Conservation (phyloP, 2,113 vertebrate genomes). For the Arenaria interpres region DNA sequence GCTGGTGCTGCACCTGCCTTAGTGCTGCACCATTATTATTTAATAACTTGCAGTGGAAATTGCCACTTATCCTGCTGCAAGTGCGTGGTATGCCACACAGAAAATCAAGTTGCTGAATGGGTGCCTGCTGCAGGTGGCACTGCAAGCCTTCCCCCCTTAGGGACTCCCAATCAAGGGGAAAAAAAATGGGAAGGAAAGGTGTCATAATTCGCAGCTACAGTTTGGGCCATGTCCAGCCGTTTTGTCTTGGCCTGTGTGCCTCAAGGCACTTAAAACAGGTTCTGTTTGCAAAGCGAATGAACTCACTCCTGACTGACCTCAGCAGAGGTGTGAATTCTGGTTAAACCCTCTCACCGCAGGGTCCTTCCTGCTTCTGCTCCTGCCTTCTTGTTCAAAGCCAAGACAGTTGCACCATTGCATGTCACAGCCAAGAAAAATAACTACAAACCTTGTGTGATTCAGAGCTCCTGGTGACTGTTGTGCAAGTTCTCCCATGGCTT, state of each 20-base stretch:
- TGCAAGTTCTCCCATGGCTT: not conserved
- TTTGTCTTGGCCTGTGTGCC: not conserved
- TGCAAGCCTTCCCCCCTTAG: not conserved
- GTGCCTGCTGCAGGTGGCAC: not conserved
- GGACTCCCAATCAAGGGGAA: not conserved
- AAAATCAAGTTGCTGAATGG: not conserved
- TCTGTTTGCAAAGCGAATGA: not conserved
- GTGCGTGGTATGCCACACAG: fast-evolving
- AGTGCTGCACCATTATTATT: not conserved
- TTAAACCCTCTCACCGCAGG: not conserved
- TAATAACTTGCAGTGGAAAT: not conserved
- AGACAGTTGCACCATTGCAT: not conserved
- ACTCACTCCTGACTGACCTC: not conserved
- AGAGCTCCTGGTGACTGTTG: not conserved
- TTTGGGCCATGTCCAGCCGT: not conserved
- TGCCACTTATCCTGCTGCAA: not conserved
- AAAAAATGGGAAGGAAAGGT: not conserved
- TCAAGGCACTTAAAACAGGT: not conserved
- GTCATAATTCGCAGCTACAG: not conserved
- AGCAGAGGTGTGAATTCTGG: not conserved
- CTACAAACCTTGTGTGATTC: not conserved
- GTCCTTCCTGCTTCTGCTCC: not conserved
- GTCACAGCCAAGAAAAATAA: not conserved
- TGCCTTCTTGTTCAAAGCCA: not conserved
- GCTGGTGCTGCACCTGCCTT: not conserved